Base-by-base conservation (phyloP, 2,113 vertebrate genomes). In the Dasyornis broadbenti region DNA sequence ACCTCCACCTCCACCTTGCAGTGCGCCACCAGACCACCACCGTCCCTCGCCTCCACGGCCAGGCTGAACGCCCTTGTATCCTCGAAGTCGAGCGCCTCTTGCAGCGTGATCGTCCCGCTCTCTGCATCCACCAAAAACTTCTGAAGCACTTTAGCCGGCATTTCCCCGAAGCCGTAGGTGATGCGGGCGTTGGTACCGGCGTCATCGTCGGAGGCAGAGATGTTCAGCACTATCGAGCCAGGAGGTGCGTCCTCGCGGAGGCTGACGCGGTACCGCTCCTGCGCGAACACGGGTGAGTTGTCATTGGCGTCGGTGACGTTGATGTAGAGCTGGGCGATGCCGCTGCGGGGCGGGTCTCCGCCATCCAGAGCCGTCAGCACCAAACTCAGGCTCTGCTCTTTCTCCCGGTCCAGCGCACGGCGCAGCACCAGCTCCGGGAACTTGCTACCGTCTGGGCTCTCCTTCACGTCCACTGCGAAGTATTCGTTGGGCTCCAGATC, bases 181-280 rank as follows among this genome's bases (percentile, higher is more conserved):
- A 98, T 95, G 56, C 95, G 66, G 0, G 96, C 85, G 35, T 98
- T 92, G 4, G 63, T 45, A 3, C 97, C 97, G 5, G 97, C 57
- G 70, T 98, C 49, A 7, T 24, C 49, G 8, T 50, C 49, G 6
- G 49, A 27, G 14, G 49, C 49, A 6, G 13, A 15, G 6, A 50
- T 24, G 13, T 26, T 24, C 49, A 50, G 49, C 24, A 26, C 49
- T 4, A 27, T 24, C 7, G 13, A 15, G 12, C 49, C 49, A 24
- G 68, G 35, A 1, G 95, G 88, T 6, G 93, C 64, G 47, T 98
- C 97, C 59, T 98, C 98, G 4, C 20, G 65, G 14, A 98, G 23
- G 26, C 65, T 94, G 24, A 90, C 89, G 31, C 89, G 96, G 63
- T 98, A 98, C 11, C 49, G 33, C 1, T 91, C 59, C 77, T 98